Conservation (phyloP, 1,140 invertebrate genomes). For the Drosophila mojavensis region DNA sequence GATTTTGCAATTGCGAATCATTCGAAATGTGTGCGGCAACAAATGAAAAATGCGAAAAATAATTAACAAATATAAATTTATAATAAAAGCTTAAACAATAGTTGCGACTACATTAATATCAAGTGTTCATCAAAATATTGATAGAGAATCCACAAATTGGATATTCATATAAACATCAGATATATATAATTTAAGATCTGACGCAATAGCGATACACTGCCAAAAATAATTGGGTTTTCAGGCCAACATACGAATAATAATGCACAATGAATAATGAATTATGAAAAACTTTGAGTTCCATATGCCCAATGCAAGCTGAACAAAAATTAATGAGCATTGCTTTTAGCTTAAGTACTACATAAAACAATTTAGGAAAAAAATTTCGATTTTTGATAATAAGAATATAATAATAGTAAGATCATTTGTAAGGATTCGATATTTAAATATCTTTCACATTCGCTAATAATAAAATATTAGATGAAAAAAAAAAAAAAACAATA, state of each 20-base stretch:
- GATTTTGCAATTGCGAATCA: conserved; percentile 4
- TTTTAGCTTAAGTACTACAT: conserved; percentile 2
- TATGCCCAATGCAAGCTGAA: neutral
- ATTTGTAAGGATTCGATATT: too few species aligned
- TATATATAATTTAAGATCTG: neutral
- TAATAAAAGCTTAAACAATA: too few species aligned
- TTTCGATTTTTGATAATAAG: neutral
- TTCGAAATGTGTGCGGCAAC: conserved; percentile 32
- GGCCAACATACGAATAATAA: too few species aligned
- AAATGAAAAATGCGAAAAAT: neutral
- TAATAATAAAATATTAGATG: too few species aligned
- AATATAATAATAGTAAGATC: neutral
- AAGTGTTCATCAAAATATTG: too few species aligned
- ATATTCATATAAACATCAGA: too few species aligned
- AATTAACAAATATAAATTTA: conserved; percentile 20
- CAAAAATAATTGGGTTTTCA: neutral
- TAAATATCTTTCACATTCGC: too few species aligned
- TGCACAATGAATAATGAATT: too few species aligned
- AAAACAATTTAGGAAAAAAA: neutral
- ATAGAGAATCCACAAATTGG: too few species aligned
- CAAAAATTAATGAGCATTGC: conserved; percentile 1
- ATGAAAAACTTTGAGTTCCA: too few species aligned
- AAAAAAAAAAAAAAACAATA: too few species aligned
- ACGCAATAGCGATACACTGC: neutral
- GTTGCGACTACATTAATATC: too few species aligned